Conservation (phyloP, 2,113 vertebrate genomes). For the Euleptes europaea region DNA sequence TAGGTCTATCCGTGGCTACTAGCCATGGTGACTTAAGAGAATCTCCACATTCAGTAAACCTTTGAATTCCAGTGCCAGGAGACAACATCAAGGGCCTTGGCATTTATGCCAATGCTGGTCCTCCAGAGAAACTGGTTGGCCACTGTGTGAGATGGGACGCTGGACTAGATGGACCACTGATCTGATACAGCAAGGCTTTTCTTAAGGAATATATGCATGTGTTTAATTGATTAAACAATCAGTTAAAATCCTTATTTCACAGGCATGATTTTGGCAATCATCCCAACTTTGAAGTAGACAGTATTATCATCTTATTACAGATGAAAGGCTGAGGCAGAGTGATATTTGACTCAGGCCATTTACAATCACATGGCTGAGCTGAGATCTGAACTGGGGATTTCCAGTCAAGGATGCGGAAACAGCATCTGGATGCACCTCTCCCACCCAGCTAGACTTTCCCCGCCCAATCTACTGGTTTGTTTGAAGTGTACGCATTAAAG, state of each 20-base stretch:
- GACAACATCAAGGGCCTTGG: too few relatives aligned
- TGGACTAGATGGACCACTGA: too few relatives aligned
- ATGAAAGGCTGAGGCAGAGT: not conserved
- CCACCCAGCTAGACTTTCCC: not conserved
- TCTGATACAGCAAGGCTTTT: too few relatives aligned
- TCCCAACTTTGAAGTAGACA: not conserved
- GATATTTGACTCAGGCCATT: not conserved
- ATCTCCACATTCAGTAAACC: too few relatives aligned
- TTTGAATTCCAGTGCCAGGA: too few relatives aligned
- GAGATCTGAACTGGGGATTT: not conserved
- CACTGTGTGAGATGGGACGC: too few relatives aligned
- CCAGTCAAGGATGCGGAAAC: not conserved
- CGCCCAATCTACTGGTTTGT: not conserved
- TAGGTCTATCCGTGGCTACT: too few relatives aligned
- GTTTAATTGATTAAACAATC: not conserved
- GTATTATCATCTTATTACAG: not conserved
- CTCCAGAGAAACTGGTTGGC: too few relatives aligned
- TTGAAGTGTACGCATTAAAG: not conserved
- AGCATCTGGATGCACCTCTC: not conserved
- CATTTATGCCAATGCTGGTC: too few relatives aligned
- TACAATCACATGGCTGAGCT: not conserved
- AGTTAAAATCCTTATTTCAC: not conserved
- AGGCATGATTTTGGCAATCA: not conserved
- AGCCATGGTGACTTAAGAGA: too few relatives aligned
- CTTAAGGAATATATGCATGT: not conserved